Conservation (phyloP, 2,888 invertebrate genomes). For the Eueremaeus valkanovi region DNA sequence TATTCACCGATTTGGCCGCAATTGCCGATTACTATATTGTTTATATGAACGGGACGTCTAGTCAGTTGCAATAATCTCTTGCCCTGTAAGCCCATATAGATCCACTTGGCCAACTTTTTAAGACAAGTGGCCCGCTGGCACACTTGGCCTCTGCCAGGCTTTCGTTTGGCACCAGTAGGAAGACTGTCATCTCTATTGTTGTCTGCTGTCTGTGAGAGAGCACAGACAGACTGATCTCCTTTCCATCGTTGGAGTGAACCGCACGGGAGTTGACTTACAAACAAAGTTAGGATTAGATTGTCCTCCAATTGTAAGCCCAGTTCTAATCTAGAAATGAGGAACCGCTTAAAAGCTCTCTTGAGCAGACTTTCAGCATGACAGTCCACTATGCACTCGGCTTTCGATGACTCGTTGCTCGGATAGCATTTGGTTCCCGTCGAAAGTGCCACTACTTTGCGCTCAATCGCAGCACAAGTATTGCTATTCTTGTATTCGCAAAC, state of each 20-base stretch:
- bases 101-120: constrained; percentile 42
- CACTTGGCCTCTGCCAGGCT: constrained; percentile 41
- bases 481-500: constrained; percentile 27
- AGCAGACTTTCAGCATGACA: constrained; percentile 41
- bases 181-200: neutral
- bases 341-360: constrained; percentile 42
- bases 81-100: constrained; percentile 41
- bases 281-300: constrained; percentile 11
- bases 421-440: constrained; percentile 43
- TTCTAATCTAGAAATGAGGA: constrained; percentile 26
- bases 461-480: neutral
- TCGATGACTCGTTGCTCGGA: neutral
- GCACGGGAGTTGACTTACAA: constrained; percentile 44
- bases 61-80: constrained; percentile 24
- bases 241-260: constrained; percentile 42
- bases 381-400: constrained; percentile 38
- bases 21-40: constrained; percentile 40
- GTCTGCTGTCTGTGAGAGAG: neutral
- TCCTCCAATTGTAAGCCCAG: neutral
- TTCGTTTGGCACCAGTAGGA: constrained; percentile 7
- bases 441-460: constrained; percentile 29
- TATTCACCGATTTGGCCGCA: constrained; percentile 33
- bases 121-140: constrained; percentile 40
- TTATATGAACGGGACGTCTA: constrained; percentile 24
- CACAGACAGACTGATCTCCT: constrained; percentile 22